phyloP scores from a whole-genome alignment of 2,797 vertebrate genomes.

The Falco biarmicus region DNA sequence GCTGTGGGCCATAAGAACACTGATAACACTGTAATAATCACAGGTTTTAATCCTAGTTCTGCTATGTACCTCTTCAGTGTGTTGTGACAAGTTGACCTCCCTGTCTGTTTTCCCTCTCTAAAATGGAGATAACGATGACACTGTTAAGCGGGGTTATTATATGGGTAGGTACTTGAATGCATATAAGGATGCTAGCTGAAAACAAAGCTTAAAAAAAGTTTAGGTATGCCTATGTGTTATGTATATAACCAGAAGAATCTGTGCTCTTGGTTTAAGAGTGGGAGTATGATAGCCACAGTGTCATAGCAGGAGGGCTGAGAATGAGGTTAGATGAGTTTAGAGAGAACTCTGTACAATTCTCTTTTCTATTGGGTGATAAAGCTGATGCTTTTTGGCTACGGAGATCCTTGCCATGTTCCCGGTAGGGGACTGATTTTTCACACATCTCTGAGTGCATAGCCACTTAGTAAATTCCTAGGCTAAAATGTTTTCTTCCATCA shows the following conservation, averaged over 20 bases:
- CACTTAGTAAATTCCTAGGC: constrained; percentile 15
- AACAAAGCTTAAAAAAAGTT: not conserved
- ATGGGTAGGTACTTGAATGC: not conserved
- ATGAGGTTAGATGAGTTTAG: not conserved
- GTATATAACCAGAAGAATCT: not conserved
- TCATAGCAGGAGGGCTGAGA: constrained; percentile 18
- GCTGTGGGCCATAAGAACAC: not conserved
- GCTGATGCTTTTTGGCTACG: not conserved
- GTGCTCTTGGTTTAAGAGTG: not conserved
- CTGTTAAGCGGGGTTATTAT: not conserved
- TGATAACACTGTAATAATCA: not conserved
- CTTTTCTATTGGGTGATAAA: not conserved
- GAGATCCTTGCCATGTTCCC: not conserved
- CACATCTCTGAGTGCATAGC: not conserved
- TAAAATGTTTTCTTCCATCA: not conserved
- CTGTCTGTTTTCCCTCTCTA: not conserved
- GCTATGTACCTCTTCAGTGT: not conserved
- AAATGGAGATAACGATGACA: not conserved
- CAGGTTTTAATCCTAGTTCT: not conserved
- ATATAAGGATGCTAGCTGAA: not conserved
- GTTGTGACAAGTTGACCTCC: not conserved
- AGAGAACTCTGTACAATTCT: not conserved
- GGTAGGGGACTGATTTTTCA: constrained; percentile 10
- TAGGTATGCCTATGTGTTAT: not conserved
- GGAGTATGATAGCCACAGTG: not conserved